phyloP scores from a whole-genome alignment of 2,113 vertebrate genomes.

The Dolichallabes microphthalmus region DNA sequence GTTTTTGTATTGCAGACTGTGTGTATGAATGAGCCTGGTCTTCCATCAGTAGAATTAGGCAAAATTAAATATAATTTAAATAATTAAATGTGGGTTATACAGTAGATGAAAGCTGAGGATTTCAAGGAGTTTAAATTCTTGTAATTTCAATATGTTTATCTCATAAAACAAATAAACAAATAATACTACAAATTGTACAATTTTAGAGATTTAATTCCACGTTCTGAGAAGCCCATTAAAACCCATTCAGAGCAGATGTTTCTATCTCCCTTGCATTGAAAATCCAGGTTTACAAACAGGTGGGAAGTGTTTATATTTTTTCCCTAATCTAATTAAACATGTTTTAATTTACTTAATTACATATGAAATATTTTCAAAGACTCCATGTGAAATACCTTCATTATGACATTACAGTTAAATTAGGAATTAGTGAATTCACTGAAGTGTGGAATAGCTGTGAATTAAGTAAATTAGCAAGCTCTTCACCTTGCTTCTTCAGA shows the following conservation, averaged over 20 bases:
- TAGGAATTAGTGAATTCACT: slow-evolving; percentile 66
- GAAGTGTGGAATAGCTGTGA: slow-evolving; percentile 39
- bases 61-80: too few species aligned
- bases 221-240: slow-evolving; percentile 35
- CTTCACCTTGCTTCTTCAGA: slow-evolving; percentile 16
- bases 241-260: slow-evolving; percentile 35
- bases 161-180: not conserved
- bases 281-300: slow-evolving; percentile 43
- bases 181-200: not conserved
- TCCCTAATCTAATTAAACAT: slow-evolving; percentile 74
- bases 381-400: slow-evolving; percentile 50
- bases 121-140: not conserved
- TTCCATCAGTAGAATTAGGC: too few species aligned
- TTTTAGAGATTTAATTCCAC: slow-evolving; percentile 32
- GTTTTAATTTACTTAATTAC: slow-evolving; percentile 74
- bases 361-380: slow-evolving; percentile 70
- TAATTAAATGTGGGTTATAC: not conserved
- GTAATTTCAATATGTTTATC: not conserved
- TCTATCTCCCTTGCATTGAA: slow-evolving; percentile 14
- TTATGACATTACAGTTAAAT: slow-evolving; percentile 57
- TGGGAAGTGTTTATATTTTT: slow-evolving; percentile 51
- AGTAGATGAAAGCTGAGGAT: not conserved
- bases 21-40: not conserved
- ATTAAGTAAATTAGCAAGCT: slow-evolving; percentile 18
- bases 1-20: not conserved